A percentile compares a stretch with the other conserved stretches of the same genome.
Conservation (phyloP, 2,113 vertebrate genomes). For the Toxotes chatareus region DNA sequence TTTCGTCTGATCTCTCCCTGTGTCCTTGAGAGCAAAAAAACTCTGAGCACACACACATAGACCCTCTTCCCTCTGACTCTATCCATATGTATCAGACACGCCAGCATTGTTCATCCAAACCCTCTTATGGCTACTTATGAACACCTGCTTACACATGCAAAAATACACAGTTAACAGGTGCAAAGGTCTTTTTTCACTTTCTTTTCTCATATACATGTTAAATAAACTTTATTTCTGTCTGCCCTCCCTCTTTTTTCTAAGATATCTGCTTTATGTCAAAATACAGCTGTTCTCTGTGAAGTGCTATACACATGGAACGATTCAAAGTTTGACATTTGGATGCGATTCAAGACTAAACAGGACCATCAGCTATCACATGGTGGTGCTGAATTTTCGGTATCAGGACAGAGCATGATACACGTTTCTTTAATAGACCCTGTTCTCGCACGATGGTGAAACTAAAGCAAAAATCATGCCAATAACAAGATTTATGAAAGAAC, state of each 20-base stretch:
- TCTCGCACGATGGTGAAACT: slow-evolving; percentile 10
- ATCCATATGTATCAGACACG: slow-evolving; percentile 62
- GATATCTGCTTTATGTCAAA: slow-evolving; percentile 42
- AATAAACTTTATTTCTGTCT: slow-evolving; percentile 13
- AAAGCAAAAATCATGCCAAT: slow-evolving; percentile 8
- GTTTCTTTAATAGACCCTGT: slow-evolving; percentile 29
- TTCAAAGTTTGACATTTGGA: slow-evolving; percentile 30
- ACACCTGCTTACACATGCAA: background rate
- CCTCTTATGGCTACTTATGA: background rate
- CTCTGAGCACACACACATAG: slow-evolving; percentile 15
- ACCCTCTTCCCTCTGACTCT: slow-evolving; percentile 35
- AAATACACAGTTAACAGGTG: slow-evolving; percentile 45
- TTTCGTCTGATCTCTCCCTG: slow-evolving; percentile 61
- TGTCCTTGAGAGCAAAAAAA: slow-evolving; percentile 44
- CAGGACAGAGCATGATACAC: background rate
- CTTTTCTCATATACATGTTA: background rate
- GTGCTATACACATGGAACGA: slow-evolving; percentile 33
- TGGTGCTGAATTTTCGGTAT: slow-evolving; percentile 13
- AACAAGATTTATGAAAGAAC: slow-evolving; percentile 37
- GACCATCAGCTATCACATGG: slow-evolving; percentile 37
- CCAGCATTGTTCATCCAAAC: slow-evolving; percentile 32
- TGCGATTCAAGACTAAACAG: slow-evolving; percentile 33
- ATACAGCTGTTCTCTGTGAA: slow-evolving; percentile 51
- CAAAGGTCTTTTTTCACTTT: background rate
- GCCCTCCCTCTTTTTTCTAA: background rate